Base-by-base conservation (phyloP, 2,113 vertebrate genomes). In the Arvicanthis niloticus region DNA sequence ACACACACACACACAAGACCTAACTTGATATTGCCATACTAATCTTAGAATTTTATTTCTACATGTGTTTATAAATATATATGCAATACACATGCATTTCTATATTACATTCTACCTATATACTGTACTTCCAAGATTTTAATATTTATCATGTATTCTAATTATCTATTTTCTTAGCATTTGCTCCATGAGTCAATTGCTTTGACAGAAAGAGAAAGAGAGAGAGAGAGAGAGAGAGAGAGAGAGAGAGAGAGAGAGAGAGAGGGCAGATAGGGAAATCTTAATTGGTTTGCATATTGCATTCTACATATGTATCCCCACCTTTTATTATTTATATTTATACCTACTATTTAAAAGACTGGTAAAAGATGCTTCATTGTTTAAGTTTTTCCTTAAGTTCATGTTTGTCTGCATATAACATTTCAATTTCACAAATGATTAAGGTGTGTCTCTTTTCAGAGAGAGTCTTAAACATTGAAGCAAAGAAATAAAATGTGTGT, bases 381-480 rank as follows among this genome's bases (percentile, higher is more conserved):
- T 96, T 72, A 89, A 73, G 88, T 90, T 42, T 80, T 68, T 96
- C 70, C 53, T 75, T 95, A 87, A 80, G 29, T 94, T 37, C 73
- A 42, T 21, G n/a, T 94, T 93, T 95, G 34, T 94, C 48, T 94
- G 45, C 34, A 40, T 48, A 40, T 68, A 19, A 7, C 81, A 88
- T 93, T 96, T 97, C 53, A 94, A 42, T 91, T 94, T 94, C 12
- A 70, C 40, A 88, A 93, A 76, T 91, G 60, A 87, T 89, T 34
- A 91, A 93, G 48, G 67, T 89, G 26, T 58, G 5, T 91, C 9
- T 96, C n/a, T 72, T 76, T 76, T 15, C 92, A 40, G 56, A 93
- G 86, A 95, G 68, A 37, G 78, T 70, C 48, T 78, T 37, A 91
- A 67, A n/a, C 29, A 42, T 58, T 93, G 37, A 92, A 76, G 2